Conservation (phyloP, 2,888 invertebrate species). For the Hyppa rectilinea region DNA sequence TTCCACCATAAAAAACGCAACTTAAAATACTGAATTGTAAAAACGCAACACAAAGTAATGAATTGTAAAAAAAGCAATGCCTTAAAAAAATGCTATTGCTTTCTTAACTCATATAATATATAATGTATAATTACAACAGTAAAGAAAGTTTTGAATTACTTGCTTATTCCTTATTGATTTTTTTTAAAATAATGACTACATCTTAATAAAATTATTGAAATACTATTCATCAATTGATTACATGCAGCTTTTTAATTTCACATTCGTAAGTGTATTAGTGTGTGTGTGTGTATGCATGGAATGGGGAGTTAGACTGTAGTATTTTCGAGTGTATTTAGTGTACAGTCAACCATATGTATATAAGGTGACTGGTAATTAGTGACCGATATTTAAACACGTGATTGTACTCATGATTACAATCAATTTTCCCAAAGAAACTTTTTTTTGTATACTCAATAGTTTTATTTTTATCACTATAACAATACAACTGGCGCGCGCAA, state of each 20-base stretch:
- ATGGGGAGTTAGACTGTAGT: conserved; percentile 11
- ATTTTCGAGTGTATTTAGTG: conserved; percentile 1
- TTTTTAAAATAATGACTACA: background rate
- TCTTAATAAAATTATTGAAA: background rate
- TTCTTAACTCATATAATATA: background rate
- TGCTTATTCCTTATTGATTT: background rate
- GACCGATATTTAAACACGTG: too few relatives aligned
- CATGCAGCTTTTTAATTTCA: conserved; percentile 84
- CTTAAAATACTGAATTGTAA: background rate
- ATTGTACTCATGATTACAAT: too few relatives aligned
- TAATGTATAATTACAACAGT: background rate
- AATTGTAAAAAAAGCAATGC: background rate
- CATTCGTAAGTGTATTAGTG: conserved; percentile 81
- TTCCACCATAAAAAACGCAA: background rate
- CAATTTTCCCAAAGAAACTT: too few relatives aligned
- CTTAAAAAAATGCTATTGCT: background rate
- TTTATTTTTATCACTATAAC: too few relatives aligned
- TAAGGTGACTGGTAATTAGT: too few relatives aligned
- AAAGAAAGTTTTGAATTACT: background rate
- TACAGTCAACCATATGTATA: conserved; percentile 10
- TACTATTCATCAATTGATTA: conserved; percentile 39
- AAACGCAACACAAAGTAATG: background rate
- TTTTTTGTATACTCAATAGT: too few relatives aligned
- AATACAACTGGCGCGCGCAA: too few relatives aligned
- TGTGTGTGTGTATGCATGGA: conserved; percentile 43